These are phyloP conservation scores for Spea hammondii DNA, from an alignment of 2,797 vertebrate genomes.

Conservation along the genomic window DNA sequence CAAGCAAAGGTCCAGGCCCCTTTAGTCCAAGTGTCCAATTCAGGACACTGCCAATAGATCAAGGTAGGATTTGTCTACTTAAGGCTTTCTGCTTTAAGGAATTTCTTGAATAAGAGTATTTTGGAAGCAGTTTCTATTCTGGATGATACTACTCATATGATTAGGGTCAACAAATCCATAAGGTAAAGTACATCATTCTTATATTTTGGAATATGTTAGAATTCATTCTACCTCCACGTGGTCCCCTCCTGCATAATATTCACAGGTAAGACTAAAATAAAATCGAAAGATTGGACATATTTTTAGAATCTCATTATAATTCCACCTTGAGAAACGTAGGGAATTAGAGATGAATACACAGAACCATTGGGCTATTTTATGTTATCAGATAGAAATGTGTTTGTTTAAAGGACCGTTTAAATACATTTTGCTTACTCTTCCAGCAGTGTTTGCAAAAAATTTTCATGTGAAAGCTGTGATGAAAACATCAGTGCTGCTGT, in stretches of 20 bases:
- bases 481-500: slow-evolving; percentile 96
- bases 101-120: slow-evolving; percentile 70
- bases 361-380: slow-evolving; percentile 7
- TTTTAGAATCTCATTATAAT: slow-evolving; percentile 3
- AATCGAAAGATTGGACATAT: slow-evolving; percentile 43
- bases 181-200: slow-evolving; percentile 76
- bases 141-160: slow-evolving; percentile 67
- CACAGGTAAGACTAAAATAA: slow-evolving; percentile 71
- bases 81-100: slow-evolving; percentile 72
- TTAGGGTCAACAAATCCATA: slow-evolving; percentile 68
- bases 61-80: slow-evolving; percentile 97
- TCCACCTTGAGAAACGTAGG: neutral
- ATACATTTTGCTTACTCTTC: slow-evolving; percentile 91
- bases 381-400: slow-evolving; percentile 39
- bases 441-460: slow-evolving; percentile 99
- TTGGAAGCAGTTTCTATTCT: slow-evolving; percentile 71
- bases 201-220: slow-evolving; percentile 67
- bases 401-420: slow-evolving; percentile 77
- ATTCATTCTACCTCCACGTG: slow-evolving; percentile 66
- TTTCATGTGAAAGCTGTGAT: slow-evolving; percentile 98
- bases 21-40: slow-evolving; percentile 99
- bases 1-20: slow-evolving; percentile 97
- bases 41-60: slow-evolving; percentile 98
- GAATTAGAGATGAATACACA: slow-evolving; percentile 16
- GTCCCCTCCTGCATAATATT: slow-evolving; percentile 60